phyloP scores from a whole-genome alignment of 2,888 invertebrate genomes.

The Dione juno region DNA sequence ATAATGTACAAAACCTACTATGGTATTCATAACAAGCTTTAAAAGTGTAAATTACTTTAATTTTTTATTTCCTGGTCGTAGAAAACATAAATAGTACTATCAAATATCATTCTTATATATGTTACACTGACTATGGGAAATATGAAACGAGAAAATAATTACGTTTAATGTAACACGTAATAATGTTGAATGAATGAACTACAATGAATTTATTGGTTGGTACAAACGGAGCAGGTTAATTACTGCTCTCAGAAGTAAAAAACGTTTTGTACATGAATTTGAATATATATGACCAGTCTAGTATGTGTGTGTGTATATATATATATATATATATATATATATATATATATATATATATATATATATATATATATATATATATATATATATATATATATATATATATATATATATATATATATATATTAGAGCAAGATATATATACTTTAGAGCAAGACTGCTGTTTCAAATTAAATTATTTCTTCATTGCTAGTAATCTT shows the following conservation, averaged over 20 bases:
- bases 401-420: too few species aligned
- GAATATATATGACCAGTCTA: too few species aligned
- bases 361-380: too few species aligned
- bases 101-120: conserved; percentile 2
- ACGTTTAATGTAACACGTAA: conserved; percentile 53
- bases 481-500: too few species aligned
- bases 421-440: too few species aligned
- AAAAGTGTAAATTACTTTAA: conserved; percentile 16
- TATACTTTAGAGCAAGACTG: too few species aligned
- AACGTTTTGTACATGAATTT: not conserved
- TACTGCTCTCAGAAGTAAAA: not conserved
- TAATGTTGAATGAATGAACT: not conserved
- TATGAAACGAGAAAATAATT: conserved; percentile 49
- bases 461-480: too few species aligned
- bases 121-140: conserved; percentile 29
- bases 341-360: too few species aligned
- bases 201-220: not conserved
- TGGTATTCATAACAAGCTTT: not conserved
- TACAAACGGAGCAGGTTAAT: not conserved
- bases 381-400: too few species aligned
- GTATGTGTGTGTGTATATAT: too few species aligned
- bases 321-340: too few species aligned
- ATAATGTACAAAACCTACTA: not conserved
- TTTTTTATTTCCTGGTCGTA: conserved; percentile 6
- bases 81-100: not conserved